Evolutionary conservation across 2,888 invertebrate genomes (phyloP).

Genomic region (Drosophila kambysellisi): DNA sequence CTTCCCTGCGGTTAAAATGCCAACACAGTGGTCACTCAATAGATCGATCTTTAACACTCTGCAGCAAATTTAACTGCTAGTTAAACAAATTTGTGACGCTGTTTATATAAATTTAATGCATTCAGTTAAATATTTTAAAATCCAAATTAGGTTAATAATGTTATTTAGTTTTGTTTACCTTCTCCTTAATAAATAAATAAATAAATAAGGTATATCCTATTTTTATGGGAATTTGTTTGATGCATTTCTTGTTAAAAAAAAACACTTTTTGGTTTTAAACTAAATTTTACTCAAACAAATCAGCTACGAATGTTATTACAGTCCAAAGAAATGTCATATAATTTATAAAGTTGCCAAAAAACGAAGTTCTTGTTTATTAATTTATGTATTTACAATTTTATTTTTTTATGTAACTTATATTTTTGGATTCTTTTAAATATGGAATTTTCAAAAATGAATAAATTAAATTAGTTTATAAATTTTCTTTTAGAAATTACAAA

Average conservation of each 20-base stretch:
- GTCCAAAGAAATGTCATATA: neutral
- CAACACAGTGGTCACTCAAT: slow-evolving; percentile 22
- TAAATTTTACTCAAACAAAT: neutral
- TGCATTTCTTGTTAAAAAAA: neutral
- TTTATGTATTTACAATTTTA: neutral
- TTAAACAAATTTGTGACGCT: neutral
- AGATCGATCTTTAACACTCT: neutral
- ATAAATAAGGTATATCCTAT: neutral
- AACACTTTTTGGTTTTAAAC: neutral
- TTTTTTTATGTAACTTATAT: neutral
- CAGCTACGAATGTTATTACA: neutral
- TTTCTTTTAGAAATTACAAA: neutral
- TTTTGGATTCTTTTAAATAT: neutral
- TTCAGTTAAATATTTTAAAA: neutral
- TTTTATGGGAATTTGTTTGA: neutral
- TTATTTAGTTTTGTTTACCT: too few species aligned
- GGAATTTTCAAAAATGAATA: neutral
- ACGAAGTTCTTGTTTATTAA: too few species aligned
- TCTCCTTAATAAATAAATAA: neutral
- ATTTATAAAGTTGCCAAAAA: too few species aligned
- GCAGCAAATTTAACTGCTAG: neutral
- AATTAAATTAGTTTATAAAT: neutral
- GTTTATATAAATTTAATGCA: neutral
- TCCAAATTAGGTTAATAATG: too few species aligned
- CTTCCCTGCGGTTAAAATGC: slow-evolving; percentile 12